Evolutionary conservation across 2,888 invertebrate species (phyloP).

Genomic region (Mythimna ferrago): DNA sequence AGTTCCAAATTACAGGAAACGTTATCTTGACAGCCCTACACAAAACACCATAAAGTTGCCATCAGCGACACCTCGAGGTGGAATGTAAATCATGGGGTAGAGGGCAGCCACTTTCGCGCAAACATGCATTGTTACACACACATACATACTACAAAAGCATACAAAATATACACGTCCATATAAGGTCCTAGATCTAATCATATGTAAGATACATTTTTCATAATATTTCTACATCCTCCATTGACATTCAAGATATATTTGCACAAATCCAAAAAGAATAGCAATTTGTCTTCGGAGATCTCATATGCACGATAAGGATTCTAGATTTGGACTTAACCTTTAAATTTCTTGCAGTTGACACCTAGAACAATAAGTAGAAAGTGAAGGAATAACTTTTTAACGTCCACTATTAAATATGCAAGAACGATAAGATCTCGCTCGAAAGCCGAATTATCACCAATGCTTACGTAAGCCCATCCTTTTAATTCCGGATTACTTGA

Average conservation of each 20-base stretch:
- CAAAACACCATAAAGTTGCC: conserved; percentile 64
- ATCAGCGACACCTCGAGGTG: conserved; percentile 67
- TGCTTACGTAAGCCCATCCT: conserved; percentile 42
- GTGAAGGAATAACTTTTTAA: conserved; percentile 35
- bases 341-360: background rate
- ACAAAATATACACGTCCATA: conserved; percentile 24
- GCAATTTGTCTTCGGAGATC: conserved; percentile 22
- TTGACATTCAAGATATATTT: conserved; percentile 14
- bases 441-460: conserved; percentile 37
- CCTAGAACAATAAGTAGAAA: conserved; percentile 28
- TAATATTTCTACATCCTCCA: background rate
- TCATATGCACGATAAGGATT: conserved; percentile 24
- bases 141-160: conserved; percentile 20
- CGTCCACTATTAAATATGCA: conserved; percentile 37
- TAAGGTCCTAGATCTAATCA: conserved; percentile 33
- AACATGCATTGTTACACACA: conserved; percentile 61
- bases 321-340: conserved; percentile 28
- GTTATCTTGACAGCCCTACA: conserved; percentile 45
- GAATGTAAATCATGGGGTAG: conserved; percentile 70
- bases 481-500: conserved; percentile 43
- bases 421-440: conserved; percentile 38
- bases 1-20: fast-evolving
- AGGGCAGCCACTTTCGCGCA: conserved; percentile 70
- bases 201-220: conserved; percentile 26
- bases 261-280: background rate